Base-by-base conservation (phyloP, 1,140 invertebrate species). In the Rhyacophila brunnea region DNA sequence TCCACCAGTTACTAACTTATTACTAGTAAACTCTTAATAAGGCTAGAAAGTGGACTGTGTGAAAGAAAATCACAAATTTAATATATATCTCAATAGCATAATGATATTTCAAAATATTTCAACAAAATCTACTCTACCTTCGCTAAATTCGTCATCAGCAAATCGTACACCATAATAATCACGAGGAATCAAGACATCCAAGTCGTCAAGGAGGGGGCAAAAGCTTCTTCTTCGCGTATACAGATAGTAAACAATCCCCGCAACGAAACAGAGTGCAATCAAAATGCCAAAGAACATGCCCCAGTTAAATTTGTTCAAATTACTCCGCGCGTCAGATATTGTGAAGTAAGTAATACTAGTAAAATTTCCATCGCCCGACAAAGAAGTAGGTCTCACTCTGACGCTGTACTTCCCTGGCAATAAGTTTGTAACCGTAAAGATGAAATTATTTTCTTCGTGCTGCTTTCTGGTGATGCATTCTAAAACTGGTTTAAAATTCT, bases 401-500 rank as follows among this genome's bases (percentile, higher is more conserved):
- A 87, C 46, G 17, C 79, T 77, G 68, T 91, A 91, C 50, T 80
- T 81, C 1, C 88, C 89, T 6, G 87, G 81, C 36, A 68, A 66
- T 1, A 90, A 65, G 47, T 74, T 66, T 6, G 57, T 11, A 6
- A 58, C 52, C 9, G 15, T 11, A 35, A 60, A 74, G 52, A 23
- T 66, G 3, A 36, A 28, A 36, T 62, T 44, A 13, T 50, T 57
- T 7, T 58, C 44, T 15, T 67, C 67, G 62, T 80, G 56, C 35
- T 67, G 36, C 13, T 36, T 48, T 36, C 68, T 58, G 0, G 80
- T 74, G 2, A 84, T 74, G 62, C 83, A 85, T 1, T 74, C 66
- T 1, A 17, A 13, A 1, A 50, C 15, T 1, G 58, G 43, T 40
- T 49, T 61, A 32, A 43, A 48, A 43, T 74, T 68, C 5, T 34